phyloP scores from a whole-genome alignment of 2,888 invertebrate species.

The Amiota mariae region DNA sequence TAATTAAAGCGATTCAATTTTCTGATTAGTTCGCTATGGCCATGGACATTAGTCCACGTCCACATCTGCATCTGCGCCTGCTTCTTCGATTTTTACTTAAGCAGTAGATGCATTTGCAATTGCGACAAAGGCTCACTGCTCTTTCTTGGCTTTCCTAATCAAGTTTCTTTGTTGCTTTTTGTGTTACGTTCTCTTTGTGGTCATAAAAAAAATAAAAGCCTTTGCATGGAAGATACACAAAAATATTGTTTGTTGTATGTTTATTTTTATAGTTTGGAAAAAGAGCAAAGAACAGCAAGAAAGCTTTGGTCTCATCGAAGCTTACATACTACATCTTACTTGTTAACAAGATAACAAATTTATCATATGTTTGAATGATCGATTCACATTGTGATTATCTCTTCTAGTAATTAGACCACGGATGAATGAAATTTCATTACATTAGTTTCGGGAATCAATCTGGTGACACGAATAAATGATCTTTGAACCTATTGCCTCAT shows the following conservation, averaged over 20 bases:
- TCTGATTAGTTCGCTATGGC: constrained; percentile 71
- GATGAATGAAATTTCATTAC: too few relatives aligned
- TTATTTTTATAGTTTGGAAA: constrained; percentile 30
- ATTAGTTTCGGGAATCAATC: too few relatives aligned
- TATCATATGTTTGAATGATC: too few relatives aligned
- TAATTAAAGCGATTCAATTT: constrained; percentile 73
- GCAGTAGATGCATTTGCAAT: too few relatives aligned
- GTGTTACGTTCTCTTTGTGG: constrained; percentile 10
- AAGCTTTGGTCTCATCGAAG: too few relatives aligned
- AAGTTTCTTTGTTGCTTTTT: constrained; percentile 24
- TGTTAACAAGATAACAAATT: too few relatives aligned
- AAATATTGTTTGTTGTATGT: constrained; percentile 44
- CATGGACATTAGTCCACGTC: constrained; percentile 51
- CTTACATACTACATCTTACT: too few relatives aligned
- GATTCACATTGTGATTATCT: too few relatives aligned
- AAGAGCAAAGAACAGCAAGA: too few relatives aligned
- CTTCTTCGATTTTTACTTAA: constrained; percentile 16
- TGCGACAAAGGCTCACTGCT: constrained; percentile 15
- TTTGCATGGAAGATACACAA: constrained; percentile 27
- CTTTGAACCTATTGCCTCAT: too few relatives aligned
- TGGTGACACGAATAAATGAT: too few relatives aligned
- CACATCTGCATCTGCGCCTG: constrained; percentile 21
- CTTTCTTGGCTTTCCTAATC: constrained; percentile 25
- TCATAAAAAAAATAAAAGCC: constrained; percentile 33
- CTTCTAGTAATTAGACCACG: too few relatives aligned